Evolutionary conservation across 2,113 vertebrate species (phyloP), one percentile per base, ranked within the genome.

Genomic region (Echinops telfairi): DNA sequence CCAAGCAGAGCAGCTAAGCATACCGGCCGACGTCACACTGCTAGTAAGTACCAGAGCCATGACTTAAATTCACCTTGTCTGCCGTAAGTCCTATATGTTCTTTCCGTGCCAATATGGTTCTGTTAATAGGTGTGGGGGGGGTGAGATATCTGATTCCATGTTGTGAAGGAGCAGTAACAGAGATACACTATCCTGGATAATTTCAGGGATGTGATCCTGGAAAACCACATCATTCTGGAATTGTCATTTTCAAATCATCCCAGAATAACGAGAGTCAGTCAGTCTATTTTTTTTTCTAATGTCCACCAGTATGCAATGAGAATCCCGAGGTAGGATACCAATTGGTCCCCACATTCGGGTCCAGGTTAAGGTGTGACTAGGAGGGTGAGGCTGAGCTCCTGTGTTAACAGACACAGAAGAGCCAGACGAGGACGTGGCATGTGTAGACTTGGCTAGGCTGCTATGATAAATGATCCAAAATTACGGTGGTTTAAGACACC

Each of bases 381-480:
- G n/a, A n/a, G 31, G 2, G 12, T 14, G 12, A 53, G 47, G 40
- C 3, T 7, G 40, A 40, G 40, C 7, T 3, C 40, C 3, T 3
- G 47, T 80, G 43, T 80, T 70, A 92, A 76, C 4, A 80, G 19
- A 8, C 4, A 36, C 17, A 89, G 38, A 33, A 81, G 19, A 58
- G 47, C 47, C 2, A 23, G 14, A 86, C 36, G 14, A 14, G 20
- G 43, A 4, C 25, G n/a, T 38, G 53, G 88, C 9, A 31, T 19
- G 84, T 43, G 31, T 36, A 89, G 89, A 23, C 27, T 80, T 4
- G 31, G 1, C 27, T 36, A 85, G 89, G 29, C 27, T 80, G 8
- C 27, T 85, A 57, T 58, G 83, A n/a, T 36, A 25, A 89, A 89
- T 64, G 38, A 92, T 89, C 58, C n/a, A 89, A 66, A 89, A 81